Evolutionary conservation across 2,797 vertebrate species (phyloP).

Genomic region (Serranus cabrilla): DNA sequence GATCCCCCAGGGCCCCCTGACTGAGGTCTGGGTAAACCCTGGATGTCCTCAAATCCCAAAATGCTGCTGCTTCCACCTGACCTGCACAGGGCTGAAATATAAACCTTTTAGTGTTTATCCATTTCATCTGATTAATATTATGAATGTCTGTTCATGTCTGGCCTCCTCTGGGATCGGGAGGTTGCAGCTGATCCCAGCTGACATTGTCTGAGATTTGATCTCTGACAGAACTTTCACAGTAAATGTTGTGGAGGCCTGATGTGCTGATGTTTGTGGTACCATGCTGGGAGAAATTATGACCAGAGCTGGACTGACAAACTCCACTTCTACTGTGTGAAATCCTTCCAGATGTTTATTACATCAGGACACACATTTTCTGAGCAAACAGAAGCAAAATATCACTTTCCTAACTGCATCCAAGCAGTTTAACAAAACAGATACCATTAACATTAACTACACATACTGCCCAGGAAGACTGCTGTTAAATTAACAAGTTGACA

Average conservation of each 20-base stretch:
- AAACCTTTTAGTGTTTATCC: too few species aligned
- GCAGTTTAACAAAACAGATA: not conserved
- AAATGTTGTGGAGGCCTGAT: not conserved
- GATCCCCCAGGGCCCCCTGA: too few species aligned
- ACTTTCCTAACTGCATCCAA: not conserved
- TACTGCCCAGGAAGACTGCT: not conserved
- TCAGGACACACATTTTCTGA: not conserved
- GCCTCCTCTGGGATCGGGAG: too few species aligned
- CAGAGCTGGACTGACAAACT: not conserved
- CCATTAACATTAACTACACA: not conserved
- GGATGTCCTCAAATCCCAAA: too few species aligned
- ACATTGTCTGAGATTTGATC: not conserved
- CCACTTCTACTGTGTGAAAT: not conserved
- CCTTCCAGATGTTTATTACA: slow-evolving; percentile 1
- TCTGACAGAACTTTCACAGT: too few species aligned
- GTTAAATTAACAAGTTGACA: not conserved
- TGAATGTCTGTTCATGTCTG: too few species aligned
- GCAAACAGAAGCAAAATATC: slow-evolving; percentile 1
- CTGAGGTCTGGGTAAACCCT: too few species aligned
- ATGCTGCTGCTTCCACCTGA: too few species aligned
- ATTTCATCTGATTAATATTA: too few species aligned
- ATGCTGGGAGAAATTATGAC: not conserved
- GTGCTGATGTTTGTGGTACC: not conserved
- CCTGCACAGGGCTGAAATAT: too few species aligned
- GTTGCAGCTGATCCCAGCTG: not conserved